These are phyloP conservation scores for Tenthredo mesomela DNA, from an alignment of 2,888 invertebrate species.

Conservation along the genomic window DNA sequence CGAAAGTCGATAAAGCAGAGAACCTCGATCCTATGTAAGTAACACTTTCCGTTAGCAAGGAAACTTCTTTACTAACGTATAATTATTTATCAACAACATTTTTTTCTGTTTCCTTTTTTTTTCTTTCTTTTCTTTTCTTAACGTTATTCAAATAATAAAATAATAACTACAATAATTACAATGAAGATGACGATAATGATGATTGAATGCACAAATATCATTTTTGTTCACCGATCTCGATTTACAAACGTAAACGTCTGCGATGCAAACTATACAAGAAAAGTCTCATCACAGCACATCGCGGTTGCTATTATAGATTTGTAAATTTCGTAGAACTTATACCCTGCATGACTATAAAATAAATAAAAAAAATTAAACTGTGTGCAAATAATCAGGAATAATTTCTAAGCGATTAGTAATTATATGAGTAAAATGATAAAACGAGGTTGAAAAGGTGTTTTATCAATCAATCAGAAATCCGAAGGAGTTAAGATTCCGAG, in stretches of 20 bases:
- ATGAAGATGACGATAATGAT: not conserved
- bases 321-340: not conserved
- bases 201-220: not conserved
- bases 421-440: not conserved
- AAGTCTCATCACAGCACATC: not conserved
- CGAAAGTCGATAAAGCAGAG: conserved; percentile 23
- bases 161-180: not conserved
- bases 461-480: too few relatives aligned
- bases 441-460: too few relatives aligned
- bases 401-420: not conserved
- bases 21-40: conserved; percentile 15
- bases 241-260: not conserved
- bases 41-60: not conserved
- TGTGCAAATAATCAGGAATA: not conserved
- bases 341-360: not conserved
- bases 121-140: not conserved
- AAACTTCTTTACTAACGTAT: conserved; percentile 16
- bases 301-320: not conserved
- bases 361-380: too few relatives aligned
- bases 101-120: not conserved
- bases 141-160: not conserved
- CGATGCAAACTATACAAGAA: not conserved
- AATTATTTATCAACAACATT: not conserved
- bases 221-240: not conserved
- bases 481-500: not conserved